Percentiles rank a stretch among this genome's conserved stretches.
Evolutionary conservation across 2,797 vertebrate genomes (phyloP).

Genomic region (Urophycis tenuis): DNA sequence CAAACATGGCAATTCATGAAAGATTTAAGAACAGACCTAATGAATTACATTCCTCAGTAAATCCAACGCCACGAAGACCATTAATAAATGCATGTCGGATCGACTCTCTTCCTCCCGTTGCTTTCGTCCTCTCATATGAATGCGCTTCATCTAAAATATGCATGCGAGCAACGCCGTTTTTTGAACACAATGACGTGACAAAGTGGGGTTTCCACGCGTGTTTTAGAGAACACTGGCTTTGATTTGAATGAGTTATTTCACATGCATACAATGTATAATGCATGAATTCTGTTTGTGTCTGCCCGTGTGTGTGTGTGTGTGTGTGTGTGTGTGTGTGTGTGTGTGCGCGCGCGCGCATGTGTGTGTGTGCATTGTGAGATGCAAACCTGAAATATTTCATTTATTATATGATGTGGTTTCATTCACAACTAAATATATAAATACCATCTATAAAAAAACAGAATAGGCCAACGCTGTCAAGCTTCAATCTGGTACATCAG

Average conservation of each 20-base stretch:
- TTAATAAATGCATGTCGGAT: no score
- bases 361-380: no score
- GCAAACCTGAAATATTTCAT: no score
- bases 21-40: neutral
- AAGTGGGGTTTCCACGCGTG: neutral
- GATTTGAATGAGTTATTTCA: neutral
- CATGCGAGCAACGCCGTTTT: neutral
- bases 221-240: neutral
- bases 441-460: no score
- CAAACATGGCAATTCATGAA: neutral
- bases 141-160: neutral
- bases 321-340: no score
- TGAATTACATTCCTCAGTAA: neutral
- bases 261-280: neutral
- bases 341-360: no score
- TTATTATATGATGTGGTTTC: no score
- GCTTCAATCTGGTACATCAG: no score
- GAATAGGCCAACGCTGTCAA: no score
- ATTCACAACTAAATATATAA: no score
- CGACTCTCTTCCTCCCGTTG: neutral
- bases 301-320: neutral
- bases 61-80: neutral
- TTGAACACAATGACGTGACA: neutral
- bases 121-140: neutral
- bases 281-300: neutral